Evolutionary conservation across 2,113 vertebrate genomes (phyloP).

Genomic region (Anhinga rufa): DNA sequence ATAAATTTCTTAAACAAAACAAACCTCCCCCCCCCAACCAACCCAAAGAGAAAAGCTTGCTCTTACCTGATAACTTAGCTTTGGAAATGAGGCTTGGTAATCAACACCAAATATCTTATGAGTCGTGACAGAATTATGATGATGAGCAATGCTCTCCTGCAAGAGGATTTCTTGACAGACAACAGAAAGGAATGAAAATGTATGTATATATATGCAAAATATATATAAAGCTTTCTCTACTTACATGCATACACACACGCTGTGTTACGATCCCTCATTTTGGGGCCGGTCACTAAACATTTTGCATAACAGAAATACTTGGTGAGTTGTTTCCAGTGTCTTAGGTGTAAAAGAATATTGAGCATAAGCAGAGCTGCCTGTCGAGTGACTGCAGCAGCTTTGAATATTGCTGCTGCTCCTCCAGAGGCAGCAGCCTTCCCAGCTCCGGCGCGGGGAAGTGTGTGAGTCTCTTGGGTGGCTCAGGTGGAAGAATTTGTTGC

Average conservation of each 20-base stretch:
- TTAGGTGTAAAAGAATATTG: not conserved
- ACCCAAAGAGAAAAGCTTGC: not conserved
- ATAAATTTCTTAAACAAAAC: not conserved
- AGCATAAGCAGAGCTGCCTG: not conserved
- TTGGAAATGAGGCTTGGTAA: not conserved
- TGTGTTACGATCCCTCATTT: rapidly evolving
- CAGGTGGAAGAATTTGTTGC: not conserved
- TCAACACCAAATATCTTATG: not conserved
- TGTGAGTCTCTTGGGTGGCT: not conserved
- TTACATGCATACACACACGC: not conserved
- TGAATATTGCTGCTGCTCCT: too few species aligned
- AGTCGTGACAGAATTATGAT: not conserved
- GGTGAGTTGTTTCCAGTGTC: not conserved
- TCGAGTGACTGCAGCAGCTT: not conserved
- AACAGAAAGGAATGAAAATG: not conserved
- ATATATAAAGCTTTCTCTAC: not conserved
- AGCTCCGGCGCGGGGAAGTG: rapidly evolving
- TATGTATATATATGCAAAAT: not conserved
- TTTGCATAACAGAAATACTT: not conserved
- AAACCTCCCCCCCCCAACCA: not conserved
- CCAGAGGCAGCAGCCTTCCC: not conserved
- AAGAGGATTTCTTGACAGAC: not conserved
- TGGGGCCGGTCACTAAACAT: not conserved
- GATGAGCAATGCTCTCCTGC: not conserved
- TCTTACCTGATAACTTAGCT: not conserved